phyloP scores from a whole-genome alignment of 2,113 vertebrate genomes.

The Carlito syrichta region DNA sequence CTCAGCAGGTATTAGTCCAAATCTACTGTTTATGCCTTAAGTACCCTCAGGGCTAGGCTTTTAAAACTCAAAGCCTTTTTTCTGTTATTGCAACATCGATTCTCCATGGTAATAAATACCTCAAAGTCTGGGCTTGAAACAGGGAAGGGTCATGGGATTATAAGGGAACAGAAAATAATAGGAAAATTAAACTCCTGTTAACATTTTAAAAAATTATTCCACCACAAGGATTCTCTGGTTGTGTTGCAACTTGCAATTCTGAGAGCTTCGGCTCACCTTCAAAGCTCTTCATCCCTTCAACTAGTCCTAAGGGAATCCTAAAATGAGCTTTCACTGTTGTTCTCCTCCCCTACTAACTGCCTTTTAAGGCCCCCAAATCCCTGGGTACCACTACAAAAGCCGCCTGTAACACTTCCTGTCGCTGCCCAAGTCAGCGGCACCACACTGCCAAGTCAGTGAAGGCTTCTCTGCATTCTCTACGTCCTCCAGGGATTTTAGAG shows the following conservation, averaged over 20 bases:
- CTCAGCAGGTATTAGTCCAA: neutral
- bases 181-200: neutral
- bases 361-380: neutral
- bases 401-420: accelerated
- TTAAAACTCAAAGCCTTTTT: neutral
- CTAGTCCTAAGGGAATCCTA: neutral
- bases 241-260: neutral
- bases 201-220: neutral
- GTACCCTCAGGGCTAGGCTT: neutral
- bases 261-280: neutral
- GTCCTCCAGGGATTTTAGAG: neutral
- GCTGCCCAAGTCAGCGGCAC: neutral
- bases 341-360: neutral
- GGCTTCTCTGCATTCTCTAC: neutral
- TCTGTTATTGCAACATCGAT: neutral
- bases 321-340: neutral
- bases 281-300: neutral
- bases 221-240: neutral
- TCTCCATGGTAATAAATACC: neutral
- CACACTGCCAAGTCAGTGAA: neutral
- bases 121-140: neutral
- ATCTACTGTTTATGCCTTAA: neutral
- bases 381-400: neutral
- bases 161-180: neutral
- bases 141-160: neutral